Conservation (phyloP, 2,113 vertebrate genomes). For the Pristiophorus japonicus region DNA sequence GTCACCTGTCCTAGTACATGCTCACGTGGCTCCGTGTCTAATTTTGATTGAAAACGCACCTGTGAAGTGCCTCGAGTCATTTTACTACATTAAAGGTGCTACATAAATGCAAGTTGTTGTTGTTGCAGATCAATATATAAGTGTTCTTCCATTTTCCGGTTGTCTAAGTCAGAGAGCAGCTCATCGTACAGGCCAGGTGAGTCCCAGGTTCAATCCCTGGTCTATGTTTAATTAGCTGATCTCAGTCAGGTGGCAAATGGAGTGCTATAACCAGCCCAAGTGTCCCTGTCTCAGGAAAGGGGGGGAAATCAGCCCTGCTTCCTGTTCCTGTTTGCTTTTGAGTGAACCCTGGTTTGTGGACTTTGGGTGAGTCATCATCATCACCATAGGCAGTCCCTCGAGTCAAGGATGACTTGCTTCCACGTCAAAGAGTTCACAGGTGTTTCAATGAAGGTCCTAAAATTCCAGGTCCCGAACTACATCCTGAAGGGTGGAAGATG, state of each 20-base stretch:
- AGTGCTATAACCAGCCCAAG: neutral
- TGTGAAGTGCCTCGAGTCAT: neutral
- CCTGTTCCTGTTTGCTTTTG: neutral
- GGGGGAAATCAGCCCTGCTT: neutral
- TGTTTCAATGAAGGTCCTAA: no score
- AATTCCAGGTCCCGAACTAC: no score
- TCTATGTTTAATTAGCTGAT: neutral
- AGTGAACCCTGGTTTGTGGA: neutral
- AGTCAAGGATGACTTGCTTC: no score
- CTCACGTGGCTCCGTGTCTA: neutral
- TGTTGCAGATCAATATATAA: neutral
- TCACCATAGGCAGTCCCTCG: no score
- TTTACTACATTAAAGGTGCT: neutral
- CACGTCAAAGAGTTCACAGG: no score
- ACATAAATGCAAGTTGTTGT: neutral
- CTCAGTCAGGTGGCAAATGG: neutral
- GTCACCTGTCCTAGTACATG: neutral
- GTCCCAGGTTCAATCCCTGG: neutral
- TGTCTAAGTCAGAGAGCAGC: neutral
- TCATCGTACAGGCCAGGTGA: neutral
- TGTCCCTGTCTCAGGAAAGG: neutral
- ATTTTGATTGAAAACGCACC: neutral
- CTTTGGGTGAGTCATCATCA: neutral
- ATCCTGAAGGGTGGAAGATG: no score
- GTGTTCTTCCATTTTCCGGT: neutral